A percentile compares a stretch with the other conserved stretches of the same genome.
Conservation (phyloP, 2,797 vertebrate genomes). For the Propithecus perrieri region DNA sequence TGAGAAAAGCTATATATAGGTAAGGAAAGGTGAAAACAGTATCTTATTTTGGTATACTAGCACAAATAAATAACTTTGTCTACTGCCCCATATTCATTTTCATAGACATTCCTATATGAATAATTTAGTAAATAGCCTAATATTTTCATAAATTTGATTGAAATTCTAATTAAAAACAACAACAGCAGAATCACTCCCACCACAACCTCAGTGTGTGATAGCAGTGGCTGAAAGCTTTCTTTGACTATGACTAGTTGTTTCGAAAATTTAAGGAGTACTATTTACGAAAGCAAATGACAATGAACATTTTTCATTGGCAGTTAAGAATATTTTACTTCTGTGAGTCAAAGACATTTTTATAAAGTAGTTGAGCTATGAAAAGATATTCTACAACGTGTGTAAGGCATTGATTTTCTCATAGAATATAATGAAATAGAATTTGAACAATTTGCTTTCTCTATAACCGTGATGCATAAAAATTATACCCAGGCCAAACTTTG, state of each 20-base stretch:
- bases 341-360: neutral
- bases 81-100: neutral
- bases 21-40: neutral
- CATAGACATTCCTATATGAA: neutral
- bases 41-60: neutral
- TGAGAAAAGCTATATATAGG: neutral
- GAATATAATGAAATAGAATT: slow-evolving; percentile 74
- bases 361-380: slow-evolving; percentile 42
- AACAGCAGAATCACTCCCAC: neutral
- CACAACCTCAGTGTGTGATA: neutral
- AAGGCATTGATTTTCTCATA: slow-evolving; percentile 61
- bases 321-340: neutral
- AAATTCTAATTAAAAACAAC: neutral
- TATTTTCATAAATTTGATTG: neutral
- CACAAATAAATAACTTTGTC: neutral
- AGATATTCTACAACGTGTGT: slow-evolving; percentile 21
- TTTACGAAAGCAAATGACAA: neutral
- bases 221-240: neutral
- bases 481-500: slow-evolving; percentile 56
- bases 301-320: neutral
- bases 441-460: slow-evolving; percentile 75
- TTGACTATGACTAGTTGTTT: neutral
- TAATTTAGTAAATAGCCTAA: neutral
- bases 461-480: slow-evolving; percentile 62
- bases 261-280: neutral